Conservation (phyloP, 2,797 vertebrate species). For the Lithobates sylvaticus region DNA sequence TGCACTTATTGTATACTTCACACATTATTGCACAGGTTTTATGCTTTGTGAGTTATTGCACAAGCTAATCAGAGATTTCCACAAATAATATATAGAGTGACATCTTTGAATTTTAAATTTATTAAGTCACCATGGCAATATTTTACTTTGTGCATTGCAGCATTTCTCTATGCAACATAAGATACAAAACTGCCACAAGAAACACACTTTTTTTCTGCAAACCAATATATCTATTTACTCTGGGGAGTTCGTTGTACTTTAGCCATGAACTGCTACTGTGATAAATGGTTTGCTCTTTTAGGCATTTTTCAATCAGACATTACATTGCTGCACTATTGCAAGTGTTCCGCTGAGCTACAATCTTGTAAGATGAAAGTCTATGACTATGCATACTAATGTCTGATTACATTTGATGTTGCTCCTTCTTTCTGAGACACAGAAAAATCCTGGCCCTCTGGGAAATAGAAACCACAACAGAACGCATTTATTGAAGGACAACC, state of each 20-base stretch:
- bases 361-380: conserved; percentile 64
- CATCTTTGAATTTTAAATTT: conserved; percentile 46
- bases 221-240: conserved; percentile 64
- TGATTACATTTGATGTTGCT: conserved; percentile 64
- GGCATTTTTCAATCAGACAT: conserved; percentile 64
- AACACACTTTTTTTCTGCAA: conserved; percentile 52
- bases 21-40: conserved; percentile 8
- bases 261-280: conserved; percentile 64
- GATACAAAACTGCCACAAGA: conserved; percentile 59
- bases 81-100: conserved; percentile 11
- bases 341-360: conserved; percentile 63
- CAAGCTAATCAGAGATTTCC: conserved; percentile 44
- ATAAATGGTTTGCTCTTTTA: conserved; percentile 64
- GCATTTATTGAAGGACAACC: conserved; percentile 58
- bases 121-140: conserved; percentile 34
- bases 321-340: conserved; percentile 62
- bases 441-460: conserved; percentile 58
- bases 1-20: conserved; percentile 21
- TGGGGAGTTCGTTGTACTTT: conserved; percentile 62
- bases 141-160: conserved; percentile 52
- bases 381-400: conserved; percentile 64
- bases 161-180: conserved; percentile 55
- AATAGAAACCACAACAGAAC: conserved; percentile 57
- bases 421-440: conserved; percentile 52
- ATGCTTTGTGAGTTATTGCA: conserved; percentile 11